These are phyloP conservation scores for Acinonyx jubatus DNA, from an alignment of 2,113 vertebrate species.

Conservation along the genomic window DNA sequence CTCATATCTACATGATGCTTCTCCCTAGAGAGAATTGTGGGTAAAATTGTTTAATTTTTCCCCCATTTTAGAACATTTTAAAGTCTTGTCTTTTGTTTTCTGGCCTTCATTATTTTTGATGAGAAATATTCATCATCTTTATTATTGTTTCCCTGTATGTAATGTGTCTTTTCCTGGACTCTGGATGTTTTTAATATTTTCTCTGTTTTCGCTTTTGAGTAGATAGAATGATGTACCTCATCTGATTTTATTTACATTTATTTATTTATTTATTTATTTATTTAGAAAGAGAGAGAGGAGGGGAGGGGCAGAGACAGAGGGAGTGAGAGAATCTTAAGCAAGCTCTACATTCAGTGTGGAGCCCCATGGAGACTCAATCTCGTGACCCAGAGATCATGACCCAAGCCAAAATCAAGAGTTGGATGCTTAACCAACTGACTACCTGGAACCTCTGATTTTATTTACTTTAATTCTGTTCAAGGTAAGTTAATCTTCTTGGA, in stretches of 20 bases:
- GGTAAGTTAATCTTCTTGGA: background rate
- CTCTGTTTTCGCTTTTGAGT: background rate
- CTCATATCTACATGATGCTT: background rate
- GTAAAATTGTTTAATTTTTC: background rate
- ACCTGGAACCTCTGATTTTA: background rate
- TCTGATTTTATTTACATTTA: background rate
- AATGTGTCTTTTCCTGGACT: background rate
- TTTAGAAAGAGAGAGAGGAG: too few relatives aligned
- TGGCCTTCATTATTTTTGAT: background rate
- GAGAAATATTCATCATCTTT: background rate
- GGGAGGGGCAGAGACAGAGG: too few relatives aligned
- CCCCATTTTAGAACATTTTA: background rate
- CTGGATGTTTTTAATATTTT: background rate
- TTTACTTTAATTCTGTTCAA: background rate
- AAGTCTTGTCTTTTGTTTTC: background rate
- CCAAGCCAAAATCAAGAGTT: too few relatives aligned
- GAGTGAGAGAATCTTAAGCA: too few relatives aligned
- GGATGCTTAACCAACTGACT: too few relatives aligned
- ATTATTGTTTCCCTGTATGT: background rate
- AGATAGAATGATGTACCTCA: background rate
- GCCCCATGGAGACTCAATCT: too few relatives aligned
- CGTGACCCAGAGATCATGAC: too few relatives aligned
- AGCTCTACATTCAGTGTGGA: too few relatives aligned
- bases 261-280: too few relatives aligned
- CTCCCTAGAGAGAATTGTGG: background rate